Conservation (phyloP, 2,797 vertebrate genomes). For the Enteromius afrohamiltoni region DNA sequence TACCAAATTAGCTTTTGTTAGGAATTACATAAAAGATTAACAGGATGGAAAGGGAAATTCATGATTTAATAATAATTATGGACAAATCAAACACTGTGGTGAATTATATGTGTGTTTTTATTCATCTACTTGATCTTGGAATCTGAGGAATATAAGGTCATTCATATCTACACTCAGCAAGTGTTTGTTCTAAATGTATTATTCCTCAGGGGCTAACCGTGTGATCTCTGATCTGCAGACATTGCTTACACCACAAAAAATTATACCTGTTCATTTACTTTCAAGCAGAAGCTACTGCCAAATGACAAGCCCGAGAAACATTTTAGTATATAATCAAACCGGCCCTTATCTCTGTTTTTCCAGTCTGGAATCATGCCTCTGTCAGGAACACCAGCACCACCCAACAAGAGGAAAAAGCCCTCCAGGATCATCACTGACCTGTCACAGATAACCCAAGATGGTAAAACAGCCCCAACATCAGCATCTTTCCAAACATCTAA, state of each 20-base stretch:
- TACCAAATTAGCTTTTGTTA: background rate
- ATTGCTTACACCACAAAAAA: slow-evolving; percentile 16
- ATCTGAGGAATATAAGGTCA: slow-evolving; percentile 69
- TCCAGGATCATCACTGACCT: slow-evolving; percentile 90
- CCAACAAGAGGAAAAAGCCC: slow-evolving; percentile 93
- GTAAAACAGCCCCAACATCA: slow-evolving; percentile 67
- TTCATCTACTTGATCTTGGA: slow-evolving; percentile 66
- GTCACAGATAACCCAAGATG: slow-evolving; percentile 81
- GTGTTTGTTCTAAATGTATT: slow-evolving; percentile 4
- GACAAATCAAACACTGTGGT: slow-evolving; percentile 59
- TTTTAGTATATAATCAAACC: background rate
- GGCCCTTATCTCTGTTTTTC: slow-evolving; percentile 30
- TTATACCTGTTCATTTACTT: background rate
- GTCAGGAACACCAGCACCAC: slow-evolving; percentile 90
- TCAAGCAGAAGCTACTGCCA: background rate
- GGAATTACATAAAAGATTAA: background rate
- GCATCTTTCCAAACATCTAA: background rate
- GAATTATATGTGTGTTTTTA: slow-evolving; percentile 60
- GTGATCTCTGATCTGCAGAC: background rate
- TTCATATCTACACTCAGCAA: slow-evolving; percentile 66
- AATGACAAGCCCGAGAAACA: too few species aligned
- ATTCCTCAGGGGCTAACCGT: background rate
- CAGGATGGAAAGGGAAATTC: background rate
- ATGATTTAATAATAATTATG: background rate
- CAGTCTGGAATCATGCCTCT: slow-evolving; percentile 84